phyloP scores from a whole-genome alignment of 2,113 vertebrate genomes.

The Salvelinus sp. region DNA sequence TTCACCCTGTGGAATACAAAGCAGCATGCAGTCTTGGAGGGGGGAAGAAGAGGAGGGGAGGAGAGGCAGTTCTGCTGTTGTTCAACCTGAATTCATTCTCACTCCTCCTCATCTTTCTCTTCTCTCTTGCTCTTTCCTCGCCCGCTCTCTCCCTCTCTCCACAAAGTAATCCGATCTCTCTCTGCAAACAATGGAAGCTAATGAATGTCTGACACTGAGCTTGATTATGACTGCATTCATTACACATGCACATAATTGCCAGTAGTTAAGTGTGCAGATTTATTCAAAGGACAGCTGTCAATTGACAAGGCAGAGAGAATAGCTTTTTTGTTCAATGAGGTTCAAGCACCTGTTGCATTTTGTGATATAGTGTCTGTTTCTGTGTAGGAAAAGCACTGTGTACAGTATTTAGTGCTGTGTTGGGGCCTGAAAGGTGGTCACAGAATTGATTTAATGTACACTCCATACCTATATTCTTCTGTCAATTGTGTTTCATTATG shows the following conservation, averaged over 20 bases:
- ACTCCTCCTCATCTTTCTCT: conserved; percentile 39
- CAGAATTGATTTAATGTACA: no score
- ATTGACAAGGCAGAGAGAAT: conserved; percentile 65
- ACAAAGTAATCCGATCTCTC: conserved; percentile 63
- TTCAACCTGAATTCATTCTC: conserved; percentile 49
- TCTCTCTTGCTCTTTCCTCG: conserved; percentile 44
- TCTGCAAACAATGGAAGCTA: conserved; percentile 68
- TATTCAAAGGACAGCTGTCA: conserved; percentile 74
- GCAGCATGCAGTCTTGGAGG: neutral
- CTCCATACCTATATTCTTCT: no score
- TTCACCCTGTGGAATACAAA: conserved; percentile 16
- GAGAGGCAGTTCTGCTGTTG: conserved; percentile 38
- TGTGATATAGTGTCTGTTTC: neutral
- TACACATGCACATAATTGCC: conserved; percentile 71
- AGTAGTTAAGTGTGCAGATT: conserved; percentile 51
- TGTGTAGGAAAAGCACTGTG: neutral
- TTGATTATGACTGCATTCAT: conserved; percentile 69
- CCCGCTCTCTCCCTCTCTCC: conserved; percentile 24
- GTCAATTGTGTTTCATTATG: no score
- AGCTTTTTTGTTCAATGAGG: conserved; percentile 45
- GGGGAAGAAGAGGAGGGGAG: neutral
- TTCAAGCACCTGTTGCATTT: neutral
- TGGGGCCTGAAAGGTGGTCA: no score
- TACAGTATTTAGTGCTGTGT: no score
- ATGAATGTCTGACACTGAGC: conserved; percentile 71